Evolutionary conservation across 2,113 vertebrate species (phyloP), one percentile per base, ranked within the genome.

Genomic region (Upupa epops): DNA sequence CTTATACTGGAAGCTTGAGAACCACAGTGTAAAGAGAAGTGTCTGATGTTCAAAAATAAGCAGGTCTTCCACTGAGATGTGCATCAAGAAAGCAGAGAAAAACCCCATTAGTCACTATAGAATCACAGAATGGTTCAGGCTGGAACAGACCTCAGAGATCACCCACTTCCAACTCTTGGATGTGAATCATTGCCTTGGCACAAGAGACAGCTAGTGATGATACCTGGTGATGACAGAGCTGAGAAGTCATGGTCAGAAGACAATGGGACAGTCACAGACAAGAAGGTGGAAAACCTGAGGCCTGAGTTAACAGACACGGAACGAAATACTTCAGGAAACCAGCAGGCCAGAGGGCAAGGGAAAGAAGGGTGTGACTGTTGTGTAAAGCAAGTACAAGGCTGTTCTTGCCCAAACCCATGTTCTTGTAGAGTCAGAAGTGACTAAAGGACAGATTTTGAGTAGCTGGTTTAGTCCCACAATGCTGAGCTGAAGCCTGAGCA

Each of bases 241-340:
- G 40, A 58, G 51, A 79, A 85, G 8, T 28, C 28, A 65, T 1
- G 58, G 32, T n/a, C 59, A 85, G 55, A 89, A 79, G 51, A 75
- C 26, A 89, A 58, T 3, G 11, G 11, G 19, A 48, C 29, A 14
- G 34, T 52, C 64, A 45, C 18, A 20, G 58, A 75, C 81, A 59
- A 63, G 0, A 1, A 73, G 13, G 29, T 68, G 46, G 37, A 69
- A 94, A 87, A 89, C 22, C 36, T 58, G 46, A 80, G 25, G 36
- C 36, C 54, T 60, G 58, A 82, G 84, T 58, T 83, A 83, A 86
- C 13, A 55, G 76, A 91, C 85, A 51, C 34, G 64, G 83, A 93
- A 93, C 76, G n/a, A 87, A 75, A 82, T 18, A 49, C 6, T 29
- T 54, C 32, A 31, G 13, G 36, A 82, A 64, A 74, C n/a, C 14